Evolutionary conservation across 2,888 invertebrate genomes (phyloP), one percentile per base, ranked within the genome.

Genomic region (Eupithecia centaureata): DNA sequence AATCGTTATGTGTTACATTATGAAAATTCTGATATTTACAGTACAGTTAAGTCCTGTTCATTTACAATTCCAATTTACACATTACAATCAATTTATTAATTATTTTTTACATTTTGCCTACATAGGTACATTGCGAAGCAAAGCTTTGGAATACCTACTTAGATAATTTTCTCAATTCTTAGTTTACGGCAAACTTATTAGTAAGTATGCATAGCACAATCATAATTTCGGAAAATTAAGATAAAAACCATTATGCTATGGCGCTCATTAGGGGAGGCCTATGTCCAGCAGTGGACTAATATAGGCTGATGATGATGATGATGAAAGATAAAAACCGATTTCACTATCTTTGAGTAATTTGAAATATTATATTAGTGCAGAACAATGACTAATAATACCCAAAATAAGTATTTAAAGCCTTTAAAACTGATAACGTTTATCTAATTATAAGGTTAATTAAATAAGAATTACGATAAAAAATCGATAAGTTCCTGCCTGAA

Each of bases 391-490:
- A 35, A 1, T 35, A n/a, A 35, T 35, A 35, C 1, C 25, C 1
- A 13, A n/a, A 25, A 12, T 25, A 51, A 54, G 28, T 3, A 54
- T n/a, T 27, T 30, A 54, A 54, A 54, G 54, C 54, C 54, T 52
- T 12, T 54, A 52, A 15, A 28, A 30, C 28, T 22, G 56, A 56
- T 60, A 42, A 60, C 28, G 27, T 18, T 28, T 42, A 28, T 61
- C 30, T 32, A 47, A 28, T 28, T 33, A 25, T n/a, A 42, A 13
- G 10, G 7, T 5, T 42, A n/a, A n/a, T n/a, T n/a, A n/a, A n/a
- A n/a, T n/a, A n/a, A n/a, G n/a, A n/a, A n/a, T 42, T 25, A 30
- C n/a, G 30, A 47, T 42, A 32, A 30, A 28, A 28, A 18, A 1
- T 13, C 22, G 42, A 47, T 33, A 57, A 57, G 12, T 22, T 22